phyloP scores from a whole-genome alignment of 2,113 vertebrate species.

The Coracopsis vasa region DNA sequence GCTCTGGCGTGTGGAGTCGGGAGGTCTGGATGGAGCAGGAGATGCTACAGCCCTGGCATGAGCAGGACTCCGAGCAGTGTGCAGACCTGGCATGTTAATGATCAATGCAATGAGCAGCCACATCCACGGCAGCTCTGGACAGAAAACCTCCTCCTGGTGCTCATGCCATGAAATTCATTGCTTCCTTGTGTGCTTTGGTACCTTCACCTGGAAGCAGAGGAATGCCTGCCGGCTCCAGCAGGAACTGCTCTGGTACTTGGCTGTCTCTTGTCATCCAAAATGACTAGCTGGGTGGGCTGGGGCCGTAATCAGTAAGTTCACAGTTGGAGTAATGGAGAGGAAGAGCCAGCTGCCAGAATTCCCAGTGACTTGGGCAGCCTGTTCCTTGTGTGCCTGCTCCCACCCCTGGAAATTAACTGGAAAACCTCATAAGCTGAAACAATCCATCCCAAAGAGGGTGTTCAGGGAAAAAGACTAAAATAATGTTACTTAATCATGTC shows the following conservation, averaged over 20 bases:
- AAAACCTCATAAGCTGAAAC: not conserved
- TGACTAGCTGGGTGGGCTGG: not conserved
- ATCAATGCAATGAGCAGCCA: not conserved
- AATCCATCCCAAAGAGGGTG: not conserved
- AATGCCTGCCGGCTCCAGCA: not conserved
- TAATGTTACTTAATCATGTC: not conserved
- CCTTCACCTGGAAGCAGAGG: not conserved
- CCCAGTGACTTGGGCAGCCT: not conserved
- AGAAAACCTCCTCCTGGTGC: not conserved
- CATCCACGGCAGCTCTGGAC: not conserved
- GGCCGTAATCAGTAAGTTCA: not conserved
- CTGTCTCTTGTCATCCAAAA: not conserved
- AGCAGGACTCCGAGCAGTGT: not conserved
- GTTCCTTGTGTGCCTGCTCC: not conserved
- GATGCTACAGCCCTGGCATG: accelerated
- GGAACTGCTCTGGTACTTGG: not conserved
- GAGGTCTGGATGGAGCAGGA: not conserved
- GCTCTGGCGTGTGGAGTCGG: accelerated
- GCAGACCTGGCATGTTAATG: not conserved
- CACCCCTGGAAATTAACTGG: not conserved
- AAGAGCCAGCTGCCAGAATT: not conserved
- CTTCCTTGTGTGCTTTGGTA: not conserved
- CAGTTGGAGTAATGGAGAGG: not conserved
- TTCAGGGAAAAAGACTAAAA: not conserved
- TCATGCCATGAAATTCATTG: accelerated